phyloP scores from a whole-genome alignment of 2,888 invertebrate genomes.

The Charanyca ferruginea region DNA sequence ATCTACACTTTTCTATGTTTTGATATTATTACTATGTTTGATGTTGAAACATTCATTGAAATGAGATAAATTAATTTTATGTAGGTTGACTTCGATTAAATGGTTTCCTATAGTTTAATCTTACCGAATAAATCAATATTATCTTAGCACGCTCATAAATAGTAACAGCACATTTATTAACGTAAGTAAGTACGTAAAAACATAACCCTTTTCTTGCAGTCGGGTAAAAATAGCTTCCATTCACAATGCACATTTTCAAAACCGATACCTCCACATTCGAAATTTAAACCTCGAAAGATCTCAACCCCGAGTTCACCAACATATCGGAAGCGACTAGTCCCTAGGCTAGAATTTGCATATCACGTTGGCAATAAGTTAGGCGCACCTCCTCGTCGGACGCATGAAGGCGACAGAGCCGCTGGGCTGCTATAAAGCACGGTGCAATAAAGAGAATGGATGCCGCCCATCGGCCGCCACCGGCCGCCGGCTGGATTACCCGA shows the following conservation, averaged over 20 bases:
- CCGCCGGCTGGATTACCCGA: slow-evolving; percentile 89
- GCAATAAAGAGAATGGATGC: slow-evolving; percentile 91
- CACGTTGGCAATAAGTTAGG: slow-evolving; percentile 83
- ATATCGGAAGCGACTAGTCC: slow-evolving; percentile 57
- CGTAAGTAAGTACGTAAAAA: too few relatives aligned
- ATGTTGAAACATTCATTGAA: too few relatives aligned
- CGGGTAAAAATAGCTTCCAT: background rate
- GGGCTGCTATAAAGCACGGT: slow-evolving; percentile 89
- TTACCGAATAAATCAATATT: too few relatives aligned
- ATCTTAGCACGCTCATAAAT: too few relatives aligned
- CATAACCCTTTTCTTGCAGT: too few relatives aligned
- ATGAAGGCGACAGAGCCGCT: slow-evolving; percentile 83
- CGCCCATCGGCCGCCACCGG: slow-evolving; percentile 86
- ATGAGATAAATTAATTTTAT: too few relatives aligned
- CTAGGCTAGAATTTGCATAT: slow-evolving; percentile 69
- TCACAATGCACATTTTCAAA: background rate
- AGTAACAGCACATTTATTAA: background rate
- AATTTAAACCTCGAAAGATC: slow-evolving; percentile 21
- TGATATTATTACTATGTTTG: too few relatives aligned
- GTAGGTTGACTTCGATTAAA: too few relatives aligned
- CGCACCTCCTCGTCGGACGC: slow-evolving; percentile 81
- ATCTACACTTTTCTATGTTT: too few relatives aligned
- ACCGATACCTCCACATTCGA: background rate
- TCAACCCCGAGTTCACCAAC: slow-evolving; percentile 31
- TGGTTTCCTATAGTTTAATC: too few relatives aligned